Evolutionary conservation across 1,140 invertebrate genomes (phyloP).

Genomic region (Asbolus verrucosus): DNA sequence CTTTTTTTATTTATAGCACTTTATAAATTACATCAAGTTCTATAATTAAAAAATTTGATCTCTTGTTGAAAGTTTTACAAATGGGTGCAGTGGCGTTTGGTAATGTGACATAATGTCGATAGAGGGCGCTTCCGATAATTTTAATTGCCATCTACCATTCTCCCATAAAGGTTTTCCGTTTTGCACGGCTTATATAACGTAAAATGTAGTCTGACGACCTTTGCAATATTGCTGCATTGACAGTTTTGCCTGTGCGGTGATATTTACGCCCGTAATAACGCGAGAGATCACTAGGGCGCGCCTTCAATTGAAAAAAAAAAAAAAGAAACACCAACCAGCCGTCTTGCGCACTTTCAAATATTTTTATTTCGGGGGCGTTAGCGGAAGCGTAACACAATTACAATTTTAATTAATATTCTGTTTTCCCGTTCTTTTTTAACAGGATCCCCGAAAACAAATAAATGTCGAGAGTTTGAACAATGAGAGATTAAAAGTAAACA

Average conservation of each 20-base stretch:
- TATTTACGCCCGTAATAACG: constrained; percentile 13
- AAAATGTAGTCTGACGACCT: constrained; percentile 37
- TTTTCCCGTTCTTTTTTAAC: constrained; percentile 53
- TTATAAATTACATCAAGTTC: too few species aligned
- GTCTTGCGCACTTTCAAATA: background rate
- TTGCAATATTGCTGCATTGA: constrained; percentile 39
- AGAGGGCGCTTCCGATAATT: background rate
- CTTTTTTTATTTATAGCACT: too few species aligned
- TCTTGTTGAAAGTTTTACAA: too few species aligned
- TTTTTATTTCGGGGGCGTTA: constrained; percentile 39
- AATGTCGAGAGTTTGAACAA: constrained; percentile 60
- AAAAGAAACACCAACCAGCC: too few species aligned
- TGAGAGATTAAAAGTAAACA: constrained; percentile 63
- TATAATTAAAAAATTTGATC: too few species aligned
- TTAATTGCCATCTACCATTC: background rate
- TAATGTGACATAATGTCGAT: too few species aligned
- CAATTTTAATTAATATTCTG: constrained; percentile 62
- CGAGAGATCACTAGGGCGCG: background rate
- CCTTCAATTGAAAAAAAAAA: background rate
- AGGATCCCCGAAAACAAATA: constrained; percentile 55
- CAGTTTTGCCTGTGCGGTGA: constrained; percentile 41
- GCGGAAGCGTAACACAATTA: constrained; percentile 54
- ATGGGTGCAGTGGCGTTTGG: too few species aligned
- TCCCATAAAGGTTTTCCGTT: background rate
- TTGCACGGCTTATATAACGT: constrained; percentile 31